Evolutionary conservation across 2,113 vertebrate genomes (phyloP), one percentile per base, ranked within the genome.

Genomic region (Lepisosteus osseus): DNA sequence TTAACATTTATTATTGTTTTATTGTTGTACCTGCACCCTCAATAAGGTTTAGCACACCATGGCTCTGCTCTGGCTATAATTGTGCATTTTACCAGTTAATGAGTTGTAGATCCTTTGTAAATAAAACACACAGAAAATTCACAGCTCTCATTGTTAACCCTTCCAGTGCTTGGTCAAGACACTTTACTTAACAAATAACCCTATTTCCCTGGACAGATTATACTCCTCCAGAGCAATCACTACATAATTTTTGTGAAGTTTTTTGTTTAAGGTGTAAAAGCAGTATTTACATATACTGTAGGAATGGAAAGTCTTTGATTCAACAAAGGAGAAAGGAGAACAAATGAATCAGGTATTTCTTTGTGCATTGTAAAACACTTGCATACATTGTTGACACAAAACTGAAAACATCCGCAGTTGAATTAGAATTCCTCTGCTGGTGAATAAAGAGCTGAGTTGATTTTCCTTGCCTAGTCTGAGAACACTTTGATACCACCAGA

Each of bases 51-150:
- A 29, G 29, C 2, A 29, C 29, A 29, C 1, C 29, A 1, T 29
- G 29, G 29, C 29, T 29, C 29, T 29, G 29, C 29, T 29, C 29
- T 29, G 29, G 29, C 29, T 29, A 29, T 1, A 29, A 29, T 29
- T 29, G 29, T 29, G 29, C 29, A 29, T 29, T 29, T 29, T 29
- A 29, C 76, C 74, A 61, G 67, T 74, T 85, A 85, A 80, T 85
- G 84, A 81, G 86, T 86, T 89, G 86, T 85, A 79, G 74, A 83
- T 77, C 76, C 83, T 82, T 81, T 88, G 82, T 86, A 86, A 89
- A 90, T 86, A 82, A 90, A 29, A 29, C 84, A 29, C 84, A 76
- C 77, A 78, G 86, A 86, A 86, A 85, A 76, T 84, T 88, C 71
- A 82, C 84, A 84, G 84, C 72, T 83, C 73, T 80, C 68, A 78